Evolutionary conservation across 2,888 invertebrate species (phyloP), one percentile per base, ranked within the genome.

Genomic region (Stenurella melanura): DNA sequence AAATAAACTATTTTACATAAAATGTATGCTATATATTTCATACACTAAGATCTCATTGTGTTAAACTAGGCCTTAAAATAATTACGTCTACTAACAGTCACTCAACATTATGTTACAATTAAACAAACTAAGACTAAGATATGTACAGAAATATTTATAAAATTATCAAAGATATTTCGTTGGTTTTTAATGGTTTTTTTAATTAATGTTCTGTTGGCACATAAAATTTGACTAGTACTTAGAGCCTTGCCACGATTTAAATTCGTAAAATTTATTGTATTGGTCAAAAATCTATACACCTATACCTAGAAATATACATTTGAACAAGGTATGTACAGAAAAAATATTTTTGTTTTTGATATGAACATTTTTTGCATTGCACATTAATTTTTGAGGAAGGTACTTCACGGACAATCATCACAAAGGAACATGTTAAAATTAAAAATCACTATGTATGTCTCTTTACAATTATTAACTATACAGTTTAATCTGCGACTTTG

Each of bases 121-220:
- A 75, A 74, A 61, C 67, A 63, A 54, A 70, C 81, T 80, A 75
- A 82, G 73, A 42, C 75, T 77, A 78, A 81, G 87, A 87, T 88
- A 87, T 88, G 87, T 87, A 87, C 87, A 87, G 74, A 72, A 78
- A 81, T 82, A 78, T 82, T 83, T 85, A 85, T 80, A 85, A 86
- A 87, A 86, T 85, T 84, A 86, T 83, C 79, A 83, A 84, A 84
- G 82, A 85, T 82, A 83, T 83, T 85, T 86, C 86, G 87, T 86
- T 86, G 86, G 84, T 83, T 77, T 82, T 54, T n/a, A 54, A 78
- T 79, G 6, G 6, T 64, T 38, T 64, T 34, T 58, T 58, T 57
- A 9, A 38, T 34, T 70, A 60, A 70, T 42, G 77, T 79, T 78
- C 79, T 81, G 80, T 87, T 87, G 87, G 87, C 87, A 87, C 87